phyloP scores from a whole-genome alignment of 2,797 vertebrate species.

The Setipinna tenuifilis region DNA sequence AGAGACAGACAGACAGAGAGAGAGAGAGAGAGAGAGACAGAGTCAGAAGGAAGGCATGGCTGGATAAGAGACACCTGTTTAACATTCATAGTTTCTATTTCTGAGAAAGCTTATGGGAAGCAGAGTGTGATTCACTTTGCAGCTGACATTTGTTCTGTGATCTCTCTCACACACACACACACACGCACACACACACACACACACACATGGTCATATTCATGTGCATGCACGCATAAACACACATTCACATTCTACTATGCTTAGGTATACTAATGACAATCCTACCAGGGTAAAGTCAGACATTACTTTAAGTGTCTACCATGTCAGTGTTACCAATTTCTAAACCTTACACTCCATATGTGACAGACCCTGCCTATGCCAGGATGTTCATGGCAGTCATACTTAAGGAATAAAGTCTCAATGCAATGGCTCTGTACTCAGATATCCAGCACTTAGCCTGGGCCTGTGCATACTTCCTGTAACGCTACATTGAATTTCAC shows the following conservation, averaged over 20 bases:
- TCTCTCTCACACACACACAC: neutral
- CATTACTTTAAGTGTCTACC: neutral
- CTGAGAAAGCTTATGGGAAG: slow-evolving; percentile 41
- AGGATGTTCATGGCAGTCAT: too few relatives aligned
- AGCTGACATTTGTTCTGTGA: neutral
- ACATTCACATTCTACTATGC: neutral
- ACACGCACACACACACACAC: neutral
- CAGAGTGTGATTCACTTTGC: slow-evolving; percentile 16
- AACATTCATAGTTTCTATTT: slow-evolving; percentile 16
- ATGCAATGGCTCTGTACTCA: too few relatives aligned
- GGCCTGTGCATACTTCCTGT: too few relatives aligned
- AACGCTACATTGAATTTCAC: too few relatives aligned
- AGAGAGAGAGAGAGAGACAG: slow-evolving; percentile 24
- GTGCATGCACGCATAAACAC: neutral
- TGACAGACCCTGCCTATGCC: too few relatives aligned
- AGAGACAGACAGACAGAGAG: slow-evolving; percentile 5
- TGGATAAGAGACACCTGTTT: slow-evolving; percentile 39
- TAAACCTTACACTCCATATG: too few relatives aligned
- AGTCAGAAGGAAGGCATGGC: slow-evolving; percentile 19
- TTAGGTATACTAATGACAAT: neutral
- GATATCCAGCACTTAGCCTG: too few relatives aligned
- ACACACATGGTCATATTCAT: neutral
- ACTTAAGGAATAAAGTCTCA: too few relatives aligned
- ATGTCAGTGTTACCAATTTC: neutral
- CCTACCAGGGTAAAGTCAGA: neutral